These are phyloP conservation scores for Petrocephalus schoutedeni DNA, from an alignment of 2,797 vertebrate genomes.

Conservation along the genomic window DNA sequence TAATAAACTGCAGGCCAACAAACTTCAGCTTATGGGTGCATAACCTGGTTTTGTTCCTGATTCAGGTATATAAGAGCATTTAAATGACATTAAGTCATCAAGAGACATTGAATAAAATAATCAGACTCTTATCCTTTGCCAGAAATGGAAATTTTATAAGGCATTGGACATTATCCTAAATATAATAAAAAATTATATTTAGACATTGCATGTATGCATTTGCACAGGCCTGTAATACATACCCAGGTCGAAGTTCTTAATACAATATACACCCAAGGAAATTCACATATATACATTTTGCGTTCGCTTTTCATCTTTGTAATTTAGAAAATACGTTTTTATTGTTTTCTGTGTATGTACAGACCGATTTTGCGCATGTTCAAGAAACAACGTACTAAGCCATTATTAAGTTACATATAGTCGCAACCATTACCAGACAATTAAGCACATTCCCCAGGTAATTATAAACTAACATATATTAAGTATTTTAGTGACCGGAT, in stretches of 20 bases:
- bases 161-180: background rate
- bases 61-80: constrained; percentile 21
- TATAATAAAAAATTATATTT: background rate
- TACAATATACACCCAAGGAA: background rate
- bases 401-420: background rate
- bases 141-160: constrained; percentile 1
- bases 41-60: constrained; percentile 22
- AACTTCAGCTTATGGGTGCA: background rate
- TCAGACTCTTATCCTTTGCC: background rate
- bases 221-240: background rate
- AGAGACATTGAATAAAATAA: background rate
- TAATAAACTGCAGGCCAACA: constrained; percentile 24
- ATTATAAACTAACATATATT: constrained; percentile 4
- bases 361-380: background rate
- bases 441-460: background rate
- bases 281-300: background rate
- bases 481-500: background rate
- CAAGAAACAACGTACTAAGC: background rate
- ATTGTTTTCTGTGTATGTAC: background rate
- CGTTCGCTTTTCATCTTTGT: background rate
- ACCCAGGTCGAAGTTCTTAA: background rate
- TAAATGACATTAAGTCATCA: background rate
- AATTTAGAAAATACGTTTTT: background rate
- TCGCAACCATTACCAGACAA: background rate
- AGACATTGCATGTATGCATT: constrained; percentile 9